Conservation (phyloP, 2,797 vertebrate species). For the Oceanodroma leucorhoa region DNA sequence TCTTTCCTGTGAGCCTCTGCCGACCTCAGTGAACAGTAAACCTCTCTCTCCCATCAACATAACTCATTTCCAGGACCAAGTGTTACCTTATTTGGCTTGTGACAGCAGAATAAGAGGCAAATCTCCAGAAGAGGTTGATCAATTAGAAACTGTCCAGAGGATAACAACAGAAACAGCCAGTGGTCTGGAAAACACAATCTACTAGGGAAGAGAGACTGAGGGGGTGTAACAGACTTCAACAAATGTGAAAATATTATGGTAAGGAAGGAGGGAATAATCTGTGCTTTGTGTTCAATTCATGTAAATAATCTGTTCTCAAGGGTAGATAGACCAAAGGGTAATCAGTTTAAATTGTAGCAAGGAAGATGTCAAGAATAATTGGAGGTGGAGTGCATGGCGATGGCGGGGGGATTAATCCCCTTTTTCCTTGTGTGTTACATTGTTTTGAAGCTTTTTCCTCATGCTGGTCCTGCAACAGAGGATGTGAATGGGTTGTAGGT, state of each 20-base stretch:
- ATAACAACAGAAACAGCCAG: background rate
- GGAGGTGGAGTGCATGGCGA: background rate
- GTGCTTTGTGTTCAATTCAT: background rate
- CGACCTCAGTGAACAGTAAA: background rate
- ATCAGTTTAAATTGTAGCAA: background rate
- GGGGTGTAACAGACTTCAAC: background rate
- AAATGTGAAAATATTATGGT: background rate
- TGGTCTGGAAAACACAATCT: background rate
- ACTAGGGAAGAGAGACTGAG: background rate
- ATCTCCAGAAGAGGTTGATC: constrained; percentile 1
- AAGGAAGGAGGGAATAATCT: background rate
- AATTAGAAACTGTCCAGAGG: background rate
- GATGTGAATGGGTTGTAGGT: background rate
- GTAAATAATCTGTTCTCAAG: background rate
- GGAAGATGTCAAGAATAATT: background rate
- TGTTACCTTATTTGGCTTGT: background rate
- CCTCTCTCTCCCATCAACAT: background rate
- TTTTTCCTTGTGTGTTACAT: background rate
- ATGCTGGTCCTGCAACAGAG: background rate
- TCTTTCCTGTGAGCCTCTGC: background rate
- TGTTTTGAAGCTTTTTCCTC: constrained; percentile 3
- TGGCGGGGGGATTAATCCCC: background rate
- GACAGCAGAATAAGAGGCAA: background rate
- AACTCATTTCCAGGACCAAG: background rate
- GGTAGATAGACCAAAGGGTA: background rate